These are phyloP conservation scores for Brachirus orientalis DNA, from an alignment of 2,113 vertebrate genomes.

Conservation along the genomic window DNA sequence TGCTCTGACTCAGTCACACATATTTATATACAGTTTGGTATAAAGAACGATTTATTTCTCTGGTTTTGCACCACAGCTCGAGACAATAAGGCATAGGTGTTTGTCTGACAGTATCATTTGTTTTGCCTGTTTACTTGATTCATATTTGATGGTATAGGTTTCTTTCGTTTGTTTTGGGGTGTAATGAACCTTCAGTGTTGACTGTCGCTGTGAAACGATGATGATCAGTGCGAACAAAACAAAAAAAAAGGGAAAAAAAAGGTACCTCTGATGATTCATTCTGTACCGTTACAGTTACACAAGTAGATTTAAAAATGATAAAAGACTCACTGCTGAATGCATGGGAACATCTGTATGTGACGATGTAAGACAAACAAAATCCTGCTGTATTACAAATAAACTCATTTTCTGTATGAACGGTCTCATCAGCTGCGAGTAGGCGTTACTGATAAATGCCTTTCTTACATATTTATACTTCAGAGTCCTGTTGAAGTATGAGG, in stretches of 20 bases:
- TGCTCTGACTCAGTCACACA: constrained; percentile 15
- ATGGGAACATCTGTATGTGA: constrained; percentile 59
- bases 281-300: constrained; percentile 67
- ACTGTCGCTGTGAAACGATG: constrained; percentile 72
- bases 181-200: constrained; percentile 63
- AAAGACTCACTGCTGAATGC: constrained; percentile 53
- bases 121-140: constrained; percentile 52
- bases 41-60: constrained; percentile 47
- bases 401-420: constrained; percentile 69
- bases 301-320: constrained; percentile 40
- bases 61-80: constrained; percentile 45
- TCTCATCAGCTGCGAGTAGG: constrained; percentile 29
- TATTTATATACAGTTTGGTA: constrained; percentile 25
- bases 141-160: constrained; percentile 56
- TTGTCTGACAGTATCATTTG: constrained; percentile 29
- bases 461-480: neutral
- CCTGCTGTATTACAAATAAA: constrained; percentile 76
- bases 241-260: neutral
- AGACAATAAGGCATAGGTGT: constrained; percentile 20
- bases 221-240: constrained; percentile 38
- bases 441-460: neutral
- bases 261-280: constrained; percentile 46
- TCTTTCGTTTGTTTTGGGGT: constrained; percentile 44
- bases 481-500: neutral
- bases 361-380: constrained; percentile 54